phyloP scores from a whole-genome alignment of 2,113 vertebrate species.

The Numida meleagris region DNA sequence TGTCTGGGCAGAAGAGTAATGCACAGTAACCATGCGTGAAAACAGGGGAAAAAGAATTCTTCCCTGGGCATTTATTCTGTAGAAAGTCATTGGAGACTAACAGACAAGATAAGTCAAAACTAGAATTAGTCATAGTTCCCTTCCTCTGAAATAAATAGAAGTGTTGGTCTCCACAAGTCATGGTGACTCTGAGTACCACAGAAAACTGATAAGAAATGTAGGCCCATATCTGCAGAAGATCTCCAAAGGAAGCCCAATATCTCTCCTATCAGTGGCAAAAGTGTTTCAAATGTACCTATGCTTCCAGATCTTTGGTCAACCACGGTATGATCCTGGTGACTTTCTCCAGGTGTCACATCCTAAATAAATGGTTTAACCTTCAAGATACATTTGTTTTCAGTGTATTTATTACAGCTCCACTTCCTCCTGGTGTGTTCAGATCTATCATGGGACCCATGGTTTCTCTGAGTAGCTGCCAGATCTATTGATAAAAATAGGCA shows the following conservation, averaged over 20 bases:
- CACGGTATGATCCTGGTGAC: background rate
- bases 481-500: background rate
- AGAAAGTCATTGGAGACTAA: background rate
- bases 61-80: background rate
- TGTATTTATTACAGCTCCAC: background rate
- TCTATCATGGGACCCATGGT: accelerated
- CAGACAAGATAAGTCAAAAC: background rate
- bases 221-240: background rate
- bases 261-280: background rate
- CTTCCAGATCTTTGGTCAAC: background rate
- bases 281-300: background rate
- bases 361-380: background rate
- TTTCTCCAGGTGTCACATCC: background rate
- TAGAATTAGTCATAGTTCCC: background rate
- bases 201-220: background rate
- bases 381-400: background rate
- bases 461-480: background rate
- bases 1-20: background rate
- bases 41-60: background rate
- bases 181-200: background rate
- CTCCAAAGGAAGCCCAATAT: background rate
- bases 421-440: background rate
- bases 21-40: background rate
- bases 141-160: background rate
- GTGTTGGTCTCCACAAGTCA: background rate